A percentile compares a stretch with the other conserved stretches of the same genome.
phyloP scores from a whole-genome alignment of 2,113 vertebrate species.

The Oxygymnocypris stewartii region DNA sequence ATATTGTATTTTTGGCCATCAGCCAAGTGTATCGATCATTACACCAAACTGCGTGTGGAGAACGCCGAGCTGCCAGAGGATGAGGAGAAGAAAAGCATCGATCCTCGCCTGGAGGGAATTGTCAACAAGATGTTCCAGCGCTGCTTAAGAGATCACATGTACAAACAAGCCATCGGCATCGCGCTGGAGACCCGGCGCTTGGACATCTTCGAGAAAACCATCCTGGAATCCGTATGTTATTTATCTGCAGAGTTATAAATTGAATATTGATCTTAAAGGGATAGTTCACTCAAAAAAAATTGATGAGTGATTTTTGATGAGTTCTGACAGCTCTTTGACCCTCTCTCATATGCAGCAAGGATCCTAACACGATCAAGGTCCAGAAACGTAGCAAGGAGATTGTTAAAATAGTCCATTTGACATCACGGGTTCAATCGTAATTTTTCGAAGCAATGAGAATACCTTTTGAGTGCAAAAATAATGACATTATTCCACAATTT shows the following conservation, averaged over 20 bases:
- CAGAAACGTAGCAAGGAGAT: too few relatives aligned
- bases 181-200: constrained; percentile 93
- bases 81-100: constrained; percentile 91
- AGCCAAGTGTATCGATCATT: constrained; percentile 99
- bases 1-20: constrained; percentile 8
- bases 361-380: too few relatives aligned
- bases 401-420: too few relatives aligned
- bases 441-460: too few relatives aligned
- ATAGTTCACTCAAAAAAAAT: too few relatives aligned
- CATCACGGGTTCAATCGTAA: too few relatives aligned
- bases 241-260: neutral
- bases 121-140: constrained; percentile 99
- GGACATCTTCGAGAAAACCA: constrained; percentile 96
- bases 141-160: constrained; percentile 96
- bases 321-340: too few relatives aligned
- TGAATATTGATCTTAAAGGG: neutral
- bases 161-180: constrained; percentile 97
- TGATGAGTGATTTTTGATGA: too few relatives aligned
- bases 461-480: too few relatives aligned
- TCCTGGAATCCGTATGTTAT: constrained; percentile 78
- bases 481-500: too few relatives aligned
- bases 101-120: constrained; percentile 94
- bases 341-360: too few relatives aligned
- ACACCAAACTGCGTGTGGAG: constrained; percentile 96
- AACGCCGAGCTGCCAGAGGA: constrained; percentile 92